Evolutionary conservation across 2,113 vertebrate genomes (phyloP), one percentile per base, ranked within the genome.

Genomic region (Prunella himalayana): DNA sequence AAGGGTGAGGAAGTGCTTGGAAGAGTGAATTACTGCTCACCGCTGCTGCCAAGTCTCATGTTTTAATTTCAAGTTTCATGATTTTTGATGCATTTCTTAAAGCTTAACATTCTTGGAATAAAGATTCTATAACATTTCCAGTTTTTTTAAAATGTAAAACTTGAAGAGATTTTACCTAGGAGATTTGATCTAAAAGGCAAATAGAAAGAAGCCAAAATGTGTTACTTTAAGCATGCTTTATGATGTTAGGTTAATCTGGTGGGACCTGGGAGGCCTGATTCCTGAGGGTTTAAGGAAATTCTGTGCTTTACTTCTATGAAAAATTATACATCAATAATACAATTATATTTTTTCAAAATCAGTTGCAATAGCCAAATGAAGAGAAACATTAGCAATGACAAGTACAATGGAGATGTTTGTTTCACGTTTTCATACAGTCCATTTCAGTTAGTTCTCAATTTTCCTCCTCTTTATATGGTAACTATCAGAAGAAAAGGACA

Each of bases 1-100:
- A 95, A 95, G 84, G 91, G 93, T 95, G 95, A 97, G 84, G 95
- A 96, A 97, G 88, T 93, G 80, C 88, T 95, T 95, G 94, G 92
- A 97, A 97, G 91, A 96, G 59, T 51, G 92, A 94, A 86, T 95
- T 97, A 42, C 92, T 88, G 72, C 81, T 96, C 86, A 83, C 91
- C 41, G 16, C 60, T 85, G 50, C 88, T 94, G 96, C 96, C 96
- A 97, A 97, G 47, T 90, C 76, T 96, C 86, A 93, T 96, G 86
- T 95, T 97, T 96, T 86, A 96, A 95, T 97, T 97, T 96, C 65
- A 93, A 97, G 51, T 92, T 94, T 86, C 56, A 78, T 81, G 91
- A 90, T 97, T 96, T 93, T 82, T 86, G 86, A 92, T 93, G 91
- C 92, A 88, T 96, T 97, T 92, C 68, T 73, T 88, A 81, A 73